A percentile compares a stretch with the other conserved stretches of the same genome.
Conservation (phyloP, 2,888 invertebrate genomes). For the Eutolmus rufibarbis region DNA sequence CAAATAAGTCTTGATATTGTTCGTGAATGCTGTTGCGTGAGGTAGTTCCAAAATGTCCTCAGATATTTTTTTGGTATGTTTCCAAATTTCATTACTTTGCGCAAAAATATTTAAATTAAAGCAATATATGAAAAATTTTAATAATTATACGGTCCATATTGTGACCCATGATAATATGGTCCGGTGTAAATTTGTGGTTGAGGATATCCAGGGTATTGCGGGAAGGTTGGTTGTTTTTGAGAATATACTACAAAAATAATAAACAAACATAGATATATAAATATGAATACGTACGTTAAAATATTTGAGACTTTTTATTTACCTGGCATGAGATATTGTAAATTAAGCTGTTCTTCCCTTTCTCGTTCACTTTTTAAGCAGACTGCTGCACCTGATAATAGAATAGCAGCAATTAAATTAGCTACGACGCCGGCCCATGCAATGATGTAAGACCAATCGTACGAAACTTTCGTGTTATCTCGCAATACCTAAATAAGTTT, state of each 20-base stretch:
- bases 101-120: neutral
- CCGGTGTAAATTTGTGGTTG: slow-evolving; percentile 83
- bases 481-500: slow-evolving; percentile 73
- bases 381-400: slow-evolving; percentile 92
- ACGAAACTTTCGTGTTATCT: slow-evolving; percentile 83
- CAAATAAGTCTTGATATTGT: neutral
- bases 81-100: neutral
- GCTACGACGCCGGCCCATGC: slow-evolving; percentile 96
- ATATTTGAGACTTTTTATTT: slow-evolving; percentile 52
- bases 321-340: slow-evolving; percentile 98
- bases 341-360: slow-evolving; percentile 94
- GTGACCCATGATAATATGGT: slow-evolving; percentile 90
- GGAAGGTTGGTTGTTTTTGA: slow-evolving; percentile 86
- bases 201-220: slow-evolving; percentile 86
- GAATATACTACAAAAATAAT: slow-evolving; percentile 75
- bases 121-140: slow-evolving; percentile 59
- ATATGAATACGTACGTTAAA: neutral
- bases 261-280: neutral
- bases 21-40: neutral
- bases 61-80: neutral
- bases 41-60: slow-evolving; percentile 2
- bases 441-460: slow-evolving; percentile 97
- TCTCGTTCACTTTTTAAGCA: slow-evolving; percentile 93
- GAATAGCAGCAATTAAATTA: slow-evolving; percentile 88
- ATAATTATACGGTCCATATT: slow-evolving; percentile 93